Conservation (phyloP, 2,797 vertebrate species). For the Hydrocynus forskahlii region DNA sequence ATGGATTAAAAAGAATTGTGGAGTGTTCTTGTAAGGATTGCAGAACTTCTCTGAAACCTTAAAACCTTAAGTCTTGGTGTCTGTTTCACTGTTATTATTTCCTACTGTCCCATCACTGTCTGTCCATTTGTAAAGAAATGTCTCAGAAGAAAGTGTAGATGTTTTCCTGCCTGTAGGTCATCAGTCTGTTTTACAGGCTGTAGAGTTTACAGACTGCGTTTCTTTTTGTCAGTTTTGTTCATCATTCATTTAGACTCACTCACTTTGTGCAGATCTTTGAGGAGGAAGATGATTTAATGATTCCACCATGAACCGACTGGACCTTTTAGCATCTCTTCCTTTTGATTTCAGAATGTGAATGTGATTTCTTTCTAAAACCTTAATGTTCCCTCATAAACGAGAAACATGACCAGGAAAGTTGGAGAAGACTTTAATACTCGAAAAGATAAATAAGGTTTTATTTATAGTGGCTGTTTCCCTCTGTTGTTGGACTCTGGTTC, state of each 20-base stretch:
- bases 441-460: not conserved
- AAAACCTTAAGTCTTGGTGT: constrained; percentile 3
- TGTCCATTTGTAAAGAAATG: not conserved
- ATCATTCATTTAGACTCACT: too few relatives aligned
- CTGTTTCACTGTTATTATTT: not conserved
- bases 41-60: not conserved
- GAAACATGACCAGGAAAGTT: not conserved
- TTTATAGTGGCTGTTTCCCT: not conserved
- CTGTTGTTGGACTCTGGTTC: not conserved
- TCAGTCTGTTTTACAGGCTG: not conserved
- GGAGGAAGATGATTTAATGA: too few relatives aligned
- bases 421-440: not conserved
- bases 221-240: too few relatives aligned
- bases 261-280: too few relatives aligned
- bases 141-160: not conserved
- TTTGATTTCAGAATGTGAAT: not conserved
- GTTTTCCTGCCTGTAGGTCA: not conserved
- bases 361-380: not conserved
- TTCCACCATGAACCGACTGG: too few relatives aligned
- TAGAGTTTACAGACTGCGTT: too few relatives aligned
- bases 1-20: constrained; percentile 54
- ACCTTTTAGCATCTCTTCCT: too few relatives aligned
- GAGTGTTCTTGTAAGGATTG: constrained; percentile 35
- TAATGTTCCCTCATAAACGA: not conserved
- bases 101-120: not conserved